These are phyloP conservation scores for Ceraclea dissimilis DNA, from an alignment of 2,888 invertebrate species.

Conservation along the genomic window DNA sequence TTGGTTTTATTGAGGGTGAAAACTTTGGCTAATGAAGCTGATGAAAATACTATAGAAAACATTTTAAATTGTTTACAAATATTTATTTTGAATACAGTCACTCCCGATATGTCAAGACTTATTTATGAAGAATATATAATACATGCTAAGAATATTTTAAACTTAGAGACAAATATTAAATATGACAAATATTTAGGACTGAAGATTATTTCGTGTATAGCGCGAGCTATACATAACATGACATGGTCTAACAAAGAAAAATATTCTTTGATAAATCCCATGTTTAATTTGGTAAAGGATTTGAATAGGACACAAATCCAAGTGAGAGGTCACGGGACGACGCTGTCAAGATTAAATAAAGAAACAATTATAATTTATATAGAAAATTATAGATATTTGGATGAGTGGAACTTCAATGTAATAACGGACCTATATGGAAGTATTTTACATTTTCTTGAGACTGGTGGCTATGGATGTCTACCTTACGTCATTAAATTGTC, in stretches of 20 bases:
- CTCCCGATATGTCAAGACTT: no score
- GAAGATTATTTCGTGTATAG: not conserved
- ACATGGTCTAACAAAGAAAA: not conserved
- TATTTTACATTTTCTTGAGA: slow-evolving; percentile 36
- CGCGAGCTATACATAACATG: not conserved
- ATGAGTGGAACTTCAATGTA: slow-evolving; percentile 4
- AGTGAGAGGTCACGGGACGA: slow-evolving; percentile 6
- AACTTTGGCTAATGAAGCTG: no score
- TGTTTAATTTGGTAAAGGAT: slow-evolving; percentile 1
- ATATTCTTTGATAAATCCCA: not conserved
- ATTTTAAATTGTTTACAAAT: no score
- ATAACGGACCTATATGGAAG: slow-evolving; percentile 31
- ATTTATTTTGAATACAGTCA: no score
- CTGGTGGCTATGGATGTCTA: slow-evolving; percentile 44
- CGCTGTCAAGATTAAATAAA: slow-evolving; percentile 33
- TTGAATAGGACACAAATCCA: not conserved
- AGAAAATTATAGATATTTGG: slow-evolving; percentile 28
- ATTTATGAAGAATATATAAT: no score
- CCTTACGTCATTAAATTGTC: slow-evolving; percentile 39
- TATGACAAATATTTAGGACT: no score
- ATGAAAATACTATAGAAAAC: no score
- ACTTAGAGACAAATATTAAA: no score
- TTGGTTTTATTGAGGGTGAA: no score
- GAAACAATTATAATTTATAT: slow-evolving; percentile 35
- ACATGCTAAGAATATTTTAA: no score